Conservation (phyloP, 2,888 invertebrate genomes). For the Chloroclystis v-ata region DNA sequence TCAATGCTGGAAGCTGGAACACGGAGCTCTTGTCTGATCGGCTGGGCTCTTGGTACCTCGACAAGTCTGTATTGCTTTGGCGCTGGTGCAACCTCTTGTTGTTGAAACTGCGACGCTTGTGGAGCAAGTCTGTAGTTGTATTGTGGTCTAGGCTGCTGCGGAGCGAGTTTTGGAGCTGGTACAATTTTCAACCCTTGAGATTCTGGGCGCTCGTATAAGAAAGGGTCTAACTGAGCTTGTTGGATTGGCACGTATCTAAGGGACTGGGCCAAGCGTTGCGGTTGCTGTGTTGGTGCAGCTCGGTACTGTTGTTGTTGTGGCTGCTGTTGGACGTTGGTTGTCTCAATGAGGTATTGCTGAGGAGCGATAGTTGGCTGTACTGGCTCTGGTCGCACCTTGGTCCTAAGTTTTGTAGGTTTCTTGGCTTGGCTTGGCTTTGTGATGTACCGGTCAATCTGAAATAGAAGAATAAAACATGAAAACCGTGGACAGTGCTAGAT, state of each 20-base stretch:
- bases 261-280: slow-evolving; percentile 51
- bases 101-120: slow-evolving; percentile 55
- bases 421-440: slow-evolving; percentile 64
- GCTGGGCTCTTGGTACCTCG: slow-evolving; percentile 53
- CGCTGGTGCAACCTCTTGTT: slow-evolving; percentile 56
- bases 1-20: slow-evolving; percentile 50
- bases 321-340: slow-evolving; percentile 65
- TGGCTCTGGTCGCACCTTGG: slow-evolving; percentile 48
- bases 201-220: slow-evolving; percentile 61
- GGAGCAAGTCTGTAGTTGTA: slow-evolving; percentile 53
- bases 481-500: neutral
- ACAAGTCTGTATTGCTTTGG: slow-evolving; percentile 65
- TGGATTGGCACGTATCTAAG: slow-evolving; percentile 54
- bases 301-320: slow-evolving; percentile 44
- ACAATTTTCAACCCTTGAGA: slow-evolving; percentile 68
- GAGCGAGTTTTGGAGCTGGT: slow-evolving; percentile 64
- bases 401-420: slow-evolving; percentile 60
- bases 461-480: slow-evolving; percentile 18
- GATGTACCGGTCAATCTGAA: slow-evolving; percentile 67
- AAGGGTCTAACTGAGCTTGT: slow-evolving; percentile 46
- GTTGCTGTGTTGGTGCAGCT: slow-evolving; percentile 38
- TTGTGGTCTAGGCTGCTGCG: slow-evolving; percentile 43
- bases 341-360: slow-evolving; percentile 72
- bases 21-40: slow-evolving; percentile 57
- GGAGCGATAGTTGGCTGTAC: slow-evolving; percentile 57